Evolutionary conservation across 2,113 vertebrate species (phyloP), one percentile per base, ranked within the genome.

Genomic region (Arizona elegans): DNA sequence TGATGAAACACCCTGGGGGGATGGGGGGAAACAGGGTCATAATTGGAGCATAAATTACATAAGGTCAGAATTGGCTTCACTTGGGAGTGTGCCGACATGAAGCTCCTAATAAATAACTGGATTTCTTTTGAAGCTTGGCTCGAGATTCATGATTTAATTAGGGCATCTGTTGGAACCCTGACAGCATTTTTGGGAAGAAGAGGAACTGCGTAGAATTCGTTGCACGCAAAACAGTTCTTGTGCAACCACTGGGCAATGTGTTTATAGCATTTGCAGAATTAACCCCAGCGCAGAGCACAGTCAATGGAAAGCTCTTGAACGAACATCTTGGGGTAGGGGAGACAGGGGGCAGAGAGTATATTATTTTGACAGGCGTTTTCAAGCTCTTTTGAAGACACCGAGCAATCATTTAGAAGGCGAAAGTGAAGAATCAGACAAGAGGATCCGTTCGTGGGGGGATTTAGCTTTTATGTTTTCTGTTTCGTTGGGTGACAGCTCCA

Each of bases 401-500:
- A 21, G 50, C 8, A 88, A 91, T 43, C 24, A 62, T 52, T 88
- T 93, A 95, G 53, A 21, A 81, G 9, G 47, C 50, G 29, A 91
- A 88, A 26, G 88, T 85, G 93, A 87, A 81, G 8, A 87, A 93
- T 93, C 62, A 87, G 59, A 90, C 90, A 90, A 92, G 90, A 81
- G 43, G 87, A 90, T 87, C 91, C 59, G 56, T 54, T 62, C 59
- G 55, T 56, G 90, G 92, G 70, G 70, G 38, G 47, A 47, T 47
- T 47, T 47, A 47, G 43, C 43, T 47, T 86, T 92, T 95, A 92
- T 88, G 53, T 10, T 56, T 81, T 92, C 87, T 90, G 24, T 94
- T 95, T 95, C 88, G 89, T 85, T 33, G 86, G 43, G 21, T 91
- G 91, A 90, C 53, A 92, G 90, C 75, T 95, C 90, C 54, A 65